Percentiles rank a stretch among this genome's conserved stretches.
Conservation (phyloP, 1,140 invertebrate species). For the Drosophila equinoxialis region DNA sequence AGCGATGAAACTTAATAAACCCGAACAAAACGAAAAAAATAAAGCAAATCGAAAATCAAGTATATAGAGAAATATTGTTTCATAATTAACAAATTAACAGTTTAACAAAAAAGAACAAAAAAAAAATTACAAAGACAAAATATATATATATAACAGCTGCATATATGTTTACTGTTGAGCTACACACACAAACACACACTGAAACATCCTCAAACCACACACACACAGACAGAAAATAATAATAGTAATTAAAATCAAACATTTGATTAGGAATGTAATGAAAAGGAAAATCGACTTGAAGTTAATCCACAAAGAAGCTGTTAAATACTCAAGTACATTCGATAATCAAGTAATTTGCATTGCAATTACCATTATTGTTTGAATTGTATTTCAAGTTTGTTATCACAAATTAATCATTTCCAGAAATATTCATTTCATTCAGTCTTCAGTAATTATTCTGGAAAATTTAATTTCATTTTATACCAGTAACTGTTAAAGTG, state of each 20-base stretch:
- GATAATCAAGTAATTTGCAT: background rate
- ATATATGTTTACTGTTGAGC: slow-evolving; percentile 75
- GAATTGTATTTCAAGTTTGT: background rate
- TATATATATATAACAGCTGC: slow-evolving; percentile 69
- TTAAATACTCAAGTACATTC: slow-evolving; percentile 1
- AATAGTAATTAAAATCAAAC: background rate
- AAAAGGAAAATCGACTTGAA: background rate
- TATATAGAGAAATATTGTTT: slow-evolving; percentile 29
- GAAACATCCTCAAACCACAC: slow-evolving; percentile 30
- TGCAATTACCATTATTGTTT: slow-evolving; percentile 1
- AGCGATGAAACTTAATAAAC: slow-evolving; percentile 61
- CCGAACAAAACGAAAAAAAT: slow-evolving; percentile 41
- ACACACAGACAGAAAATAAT: slow-evolving; percentile 12
- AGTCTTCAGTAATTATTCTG: background rate
- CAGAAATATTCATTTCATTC: background rate
- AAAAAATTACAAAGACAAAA: slow-evolving; percentile 11
- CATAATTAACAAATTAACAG: slow-evolving; percentile 43
- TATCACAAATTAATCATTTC: background rate
- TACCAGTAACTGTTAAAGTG: background rate
- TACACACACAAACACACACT: slow-evolving; percentile 39
- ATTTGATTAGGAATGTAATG: slow-evolving; percentile 4
- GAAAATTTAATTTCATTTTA: background rate
- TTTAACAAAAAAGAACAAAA: slow-evolving; percentile 38
- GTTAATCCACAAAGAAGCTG: background rate
- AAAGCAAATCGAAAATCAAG: slow-evolving; percentile 16